These are phyloP conservation scores for Lasiurus borealis DNA, from an alignment of 2,113 vertebrate species.

Conservation along the genomic window DNA sequence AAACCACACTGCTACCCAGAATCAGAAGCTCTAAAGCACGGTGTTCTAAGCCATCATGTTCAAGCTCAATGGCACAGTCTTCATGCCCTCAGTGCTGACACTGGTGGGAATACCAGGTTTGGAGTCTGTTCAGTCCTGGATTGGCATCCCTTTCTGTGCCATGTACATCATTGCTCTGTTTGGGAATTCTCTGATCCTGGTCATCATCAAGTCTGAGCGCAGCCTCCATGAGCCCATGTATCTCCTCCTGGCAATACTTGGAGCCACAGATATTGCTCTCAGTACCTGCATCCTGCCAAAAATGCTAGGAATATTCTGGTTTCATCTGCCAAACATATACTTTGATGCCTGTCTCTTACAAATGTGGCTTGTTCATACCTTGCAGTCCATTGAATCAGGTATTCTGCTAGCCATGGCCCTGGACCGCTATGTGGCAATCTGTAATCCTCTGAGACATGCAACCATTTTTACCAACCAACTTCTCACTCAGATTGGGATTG, in stretches of 20 bases:
- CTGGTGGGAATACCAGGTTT: conserved; percentile 56
- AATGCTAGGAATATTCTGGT: conserved; percentile 69
- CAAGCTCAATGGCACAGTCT: not conserved
- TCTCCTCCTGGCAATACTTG: conserved; percentile 52
- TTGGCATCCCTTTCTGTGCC: conserved; percentile 58
- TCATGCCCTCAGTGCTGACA: not conserved
- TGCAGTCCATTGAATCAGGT: conserved; percentile 28
- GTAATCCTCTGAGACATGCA: conserved; percentile 61
- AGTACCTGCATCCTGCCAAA: conserved; percentile 57
- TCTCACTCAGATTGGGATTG: not conserved
- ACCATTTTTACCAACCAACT: conserved; percentile 58
- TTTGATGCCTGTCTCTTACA: conserved; percentile 63
- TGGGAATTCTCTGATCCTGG: conserved; percentile 54
- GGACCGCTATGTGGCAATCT: conserved; percentile 72
- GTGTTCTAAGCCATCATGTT: not conserved
- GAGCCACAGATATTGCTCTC: conserved; percentile 51
- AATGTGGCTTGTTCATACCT: conserved; percentile 59
- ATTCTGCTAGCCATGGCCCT: conserved; percentile 65
- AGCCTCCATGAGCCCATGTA: conserved; percentile 66
- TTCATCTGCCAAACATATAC: not conserved
- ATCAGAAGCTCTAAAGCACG: not conserved
- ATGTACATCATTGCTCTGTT: conserved; percentile 41
- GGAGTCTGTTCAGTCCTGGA: conserved; percentile 60
- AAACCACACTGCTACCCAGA: not conserved
- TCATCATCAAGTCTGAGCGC: conserved; percentile 40